Conservation (phyloP, 2,113 vertebrate genomes). For the Anhinga anhinga region DNA sequence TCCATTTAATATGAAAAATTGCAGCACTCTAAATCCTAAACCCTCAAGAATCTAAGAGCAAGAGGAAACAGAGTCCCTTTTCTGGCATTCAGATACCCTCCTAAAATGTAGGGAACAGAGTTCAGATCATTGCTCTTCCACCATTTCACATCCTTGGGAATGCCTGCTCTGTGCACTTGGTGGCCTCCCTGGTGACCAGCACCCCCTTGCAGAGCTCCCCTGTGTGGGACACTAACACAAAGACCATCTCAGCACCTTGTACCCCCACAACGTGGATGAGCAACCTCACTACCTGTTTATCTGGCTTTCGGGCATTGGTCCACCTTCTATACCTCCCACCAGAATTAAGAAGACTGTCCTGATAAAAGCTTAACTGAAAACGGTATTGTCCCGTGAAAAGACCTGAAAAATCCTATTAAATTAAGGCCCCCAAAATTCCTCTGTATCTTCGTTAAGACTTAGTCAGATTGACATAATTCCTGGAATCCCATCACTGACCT, state of each 20-base stretch:
- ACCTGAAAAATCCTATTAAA: background rate
- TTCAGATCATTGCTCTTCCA: background rate
- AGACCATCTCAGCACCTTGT: background rate
- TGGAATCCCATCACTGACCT: background rate
- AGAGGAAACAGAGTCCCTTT: background rate
- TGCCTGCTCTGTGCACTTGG: background rate
- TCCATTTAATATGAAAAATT: background rate
- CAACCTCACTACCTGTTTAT: background rate
- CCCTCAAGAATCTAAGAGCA: background rate
- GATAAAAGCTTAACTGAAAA: background rate
- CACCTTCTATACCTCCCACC: background rate
- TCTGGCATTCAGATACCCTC: background rate
- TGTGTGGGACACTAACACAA: background rate
- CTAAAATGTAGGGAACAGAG: background rate
- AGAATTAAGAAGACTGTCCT: fast-evolving
- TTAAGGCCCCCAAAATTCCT: background rate
- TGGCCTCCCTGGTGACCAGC: background rate
- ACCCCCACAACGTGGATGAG: background rate
- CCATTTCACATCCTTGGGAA: background rate
- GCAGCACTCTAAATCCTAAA: background rate
- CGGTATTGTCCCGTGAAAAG: fast-evolving
- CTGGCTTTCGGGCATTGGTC: background rate
- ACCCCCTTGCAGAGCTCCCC: background rate
- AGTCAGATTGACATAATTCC: background rate
- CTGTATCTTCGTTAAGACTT: background rate